Evolutionary conservation across 2,113 vertebrate species (phyloP), one percentile per base, ranked within the genome.

Genomic region (Takifugu bimaculatus): DNA sequence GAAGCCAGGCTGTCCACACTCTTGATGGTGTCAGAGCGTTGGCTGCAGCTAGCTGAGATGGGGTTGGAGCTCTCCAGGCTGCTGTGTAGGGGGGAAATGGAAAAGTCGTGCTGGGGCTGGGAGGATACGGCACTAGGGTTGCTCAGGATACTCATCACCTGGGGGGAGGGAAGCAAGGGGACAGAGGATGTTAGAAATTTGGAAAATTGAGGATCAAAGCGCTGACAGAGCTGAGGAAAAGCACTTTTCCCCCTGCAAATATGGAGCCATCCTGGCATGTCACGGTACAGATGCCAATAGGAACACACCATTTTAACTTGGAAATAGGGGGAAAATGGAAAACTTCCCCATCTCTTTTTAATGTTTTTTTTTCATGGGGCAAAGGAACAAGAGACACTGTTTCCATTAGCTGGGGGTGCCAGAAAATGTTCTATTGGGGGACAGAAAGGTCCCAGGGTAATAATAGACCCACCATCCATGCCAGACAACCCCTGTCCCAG

Each of bases 111-210:
- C 91, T 98, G 96, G 4, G 94, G 82, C 89, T 99, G 97, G 0
- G 95, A 93, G 0, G 94, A 86, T 64, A 98, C 94, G 0, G 90
- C 94, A 0, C 93, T 91, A 79, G 95, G 95, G 85, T 93, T 99
- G 84, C 95, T 95, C 85, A 99, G 89, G 74, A 99, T 98, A 77
- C 97, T 98, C 97, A 99, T 98, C 80, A 99, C 96, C 97, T 99
- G 91, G 15, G 79, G 20, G 35, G 75, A 20, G 11, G 20, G 35
- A 74, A 20, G 11, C n/a, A 26, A 68, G 62, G 60, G 60, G 26
- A 50, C 29, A 43, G 67, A 74, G 61, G 79, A 77, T 74, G 79
- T 79, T 74, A 79, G 74, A 80, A 63, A 80, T 70, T 84, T 80
- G 68, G 64, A 83, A 78, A 85, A 75, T 72, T 75, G 68, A 73